phyloP scores from a whole-genome alignment of 2,797 vertebrate species.

The Chromis chromis region DNA sequence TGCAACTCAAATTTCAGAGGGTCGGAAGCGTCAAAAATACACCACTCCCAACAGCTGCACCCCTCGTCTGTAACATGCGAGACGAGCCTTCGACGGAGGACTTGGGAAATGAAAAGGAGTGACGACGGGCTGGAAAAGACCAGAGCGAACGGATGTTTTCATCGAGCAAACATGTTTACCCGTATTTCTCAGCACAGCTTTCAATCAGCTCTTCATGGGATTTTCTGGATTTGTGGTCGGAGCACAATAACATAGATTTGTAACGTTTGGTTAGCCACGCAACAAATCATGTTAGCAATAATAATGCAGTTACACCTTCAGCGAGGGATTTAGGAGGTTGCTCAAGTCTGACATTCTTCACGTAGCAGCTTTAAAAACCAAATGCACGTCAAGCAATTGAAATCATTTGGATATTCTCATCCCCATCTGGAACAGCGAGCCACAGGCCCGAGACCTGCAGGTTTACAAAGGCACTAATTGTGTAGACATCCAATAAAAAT shows the following conservation, averaged over 20 bases:
- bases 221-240: neutral
- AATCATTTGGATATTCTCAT: slow-evolving; percentile 16
- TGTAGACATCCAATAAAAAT: slow-evolving; percentile 54
- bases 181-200: neutral
- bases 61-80: slow-evolving; percentile 1
- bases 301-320: neutral
- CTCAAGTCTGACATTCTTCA: slow-evolving; percentile 11
- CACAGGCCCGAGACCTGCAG: slow-evolving; percentile 16
- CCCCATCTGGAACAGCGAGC: slow-evolving; percentile 12
- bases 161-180: neutral
- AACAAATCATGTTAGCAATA: neutral
- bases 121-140: neutral
- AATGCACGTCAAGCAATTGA: slow-evolving; percentile 4
- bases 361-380: slow-evolving; percentile 44
- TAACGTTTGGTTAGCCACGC: neutral
- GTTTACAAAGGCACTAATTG: slow-evolving; percentile 72
- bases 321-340: slow-evolving; percentile 1
- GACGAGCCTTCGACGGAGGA: slow-evolving; percentile 2
- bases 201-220: slow-evolving; percentile 10
- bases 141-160: neutral
- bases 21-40: slow-evolving; percentile 16
- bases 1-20: slow-evolving; percentile 21
- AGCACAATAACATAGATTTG: neutral
- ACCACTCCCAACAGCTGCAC: slow-evolving; percentile 25
- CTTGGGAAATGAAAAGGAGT: neutral